These are phyloP conservation scores for Ailurus styani DNA, from an alignment of 2,113 vertebrate species.

Conservation along the genomic window DNA sequence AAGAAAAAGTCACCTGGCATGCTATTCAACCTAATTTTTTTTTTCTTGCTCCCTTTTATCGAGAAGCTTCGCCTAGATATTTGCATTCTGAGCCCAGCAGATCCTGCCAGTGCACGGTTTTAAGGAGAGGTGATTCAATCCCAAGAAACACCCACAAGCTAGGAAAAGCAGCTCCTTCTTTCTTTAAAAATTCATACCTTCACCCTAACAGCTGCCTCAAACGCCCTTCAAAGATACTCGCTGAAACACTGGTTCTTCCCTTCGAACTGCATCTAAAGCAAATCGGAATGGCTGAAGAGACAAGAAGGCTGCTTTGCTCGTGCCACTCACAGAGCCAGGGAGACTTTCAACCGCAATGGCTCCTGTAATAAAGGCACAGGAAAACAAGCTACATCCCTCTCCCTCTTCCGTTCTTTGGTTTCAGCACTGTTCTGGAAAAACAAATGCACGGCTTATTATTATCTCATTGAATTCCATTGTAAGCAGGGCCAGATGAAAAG, in stretches of 20 bases:
- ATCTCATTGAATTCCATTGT: not conserved
- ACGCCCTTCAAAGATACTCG: not conserved
- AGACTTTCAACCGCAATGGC: not conserved
- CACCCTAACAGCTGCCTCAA: conserved; percentile 3
- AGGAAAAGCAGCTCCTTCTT: not conserved
- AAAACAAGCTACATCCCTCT: not conserved
- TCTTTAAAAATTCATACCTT: not conserved
- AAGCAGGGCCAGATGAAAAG: not conserved
- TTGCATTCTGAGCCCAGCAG: not conserved
- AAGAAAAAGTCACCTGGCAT: not conserved
- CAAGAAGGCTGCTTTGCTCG: not conserved
- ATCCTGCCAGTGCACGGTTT: not conserved
- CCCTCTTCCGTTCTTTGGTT: not conserved
- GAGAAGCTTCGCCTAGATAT: not conserved
- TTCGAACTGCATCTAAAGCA: not conserved
- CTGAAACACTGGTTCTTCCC: not conserved
- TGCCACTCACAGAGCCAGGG: too few species aligned
- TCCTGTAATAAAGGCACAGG: not conserved
- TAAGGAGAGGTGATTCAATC: not conserved
- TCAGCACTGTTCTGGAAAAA: not conserved
- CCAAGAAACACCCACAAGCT: not conserved
- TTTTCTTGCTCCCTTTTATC: not conserved
- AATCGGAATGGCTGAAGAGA: not conserved
- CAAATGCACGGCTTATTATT: not conserved
- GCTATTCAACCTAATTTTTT: not conserved